Percentiles rank a stretch among this genome's conserved stretches.
phyloP scores from a whole-genome alignment of 2,888 invertebrate genomes.

The Dorcus hopei region DNA sequence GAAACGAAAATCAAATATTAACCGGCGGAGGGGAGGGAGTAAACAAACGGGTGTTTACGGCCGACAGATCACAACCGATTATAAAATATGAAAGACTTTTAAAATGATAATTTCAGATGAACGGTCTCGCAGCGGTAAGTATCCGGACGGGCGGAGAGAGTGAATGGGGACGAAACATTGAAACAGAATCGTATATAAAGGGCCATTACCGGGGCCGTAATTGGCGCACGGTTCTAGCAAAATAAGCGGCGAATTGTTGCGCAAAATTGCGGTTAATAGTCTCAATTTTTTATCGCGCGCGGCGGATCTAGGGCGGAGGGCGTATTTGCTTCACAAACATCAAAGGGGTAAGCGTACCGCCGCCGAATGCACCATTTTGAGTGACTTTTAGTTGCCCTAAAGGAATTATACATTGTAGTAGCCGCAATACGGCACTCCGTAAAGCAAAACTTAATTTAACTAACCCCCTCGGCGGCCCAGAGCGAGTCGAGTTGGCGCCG shows the following conservation, averaged over 20 bases:
- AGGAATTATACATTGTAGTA: slow-evolving; percentile 39
- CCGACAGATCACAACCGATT: too few relatives aligned
- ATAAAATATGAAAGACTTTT: too few relatives aligned
- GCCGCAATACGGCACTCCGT: slow-evolving; percentile 36
- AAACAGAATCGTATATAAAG: too few relatives aligned
- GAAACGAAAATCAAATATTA: too few relatives aligned
- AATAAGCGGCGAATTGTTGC: background rate
- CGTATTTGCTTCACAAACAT: slow-evolving; percentile 17
- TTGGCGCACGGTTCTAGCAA: too few relatives aligned
- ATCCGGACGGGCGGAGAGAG: too few relatives aligned
- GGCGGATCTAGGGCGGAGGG: slow-evolving; percentile 7
- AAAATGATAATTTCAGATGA: too few relatives aligned
- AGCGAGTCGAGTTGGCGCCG: slow-evolving; percentile 10
- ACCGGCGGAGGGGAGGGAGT: too few relatives aligned
- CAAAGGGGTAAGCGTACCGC: slow-evolving; percentile 12
- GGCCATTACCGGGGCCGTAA: too few relatives aligned
- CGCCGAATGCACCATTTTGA: slow-evolving; percentile 36
- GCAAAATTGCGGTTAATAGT: slow-evolving; percentile 1
- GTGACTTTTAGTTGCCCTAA: slow-evolving; percentile 41
- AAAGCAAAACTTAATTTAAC: slow-evolving; percentile 47
- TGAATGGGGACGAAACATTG: too few relatives aligned
- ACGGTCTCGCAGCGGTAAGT: too few relatives aligned
- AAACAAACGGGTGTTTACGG: too few relatives aligned
- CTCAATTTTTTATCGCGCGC: slow-evolving; percentile 1
- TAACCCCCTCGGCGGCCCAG: slow-evolving; percentile 36